phyloP scores from a whole-genome alignment of 2,113 vertebrate genomes.

The Bos indicus region DNA sequence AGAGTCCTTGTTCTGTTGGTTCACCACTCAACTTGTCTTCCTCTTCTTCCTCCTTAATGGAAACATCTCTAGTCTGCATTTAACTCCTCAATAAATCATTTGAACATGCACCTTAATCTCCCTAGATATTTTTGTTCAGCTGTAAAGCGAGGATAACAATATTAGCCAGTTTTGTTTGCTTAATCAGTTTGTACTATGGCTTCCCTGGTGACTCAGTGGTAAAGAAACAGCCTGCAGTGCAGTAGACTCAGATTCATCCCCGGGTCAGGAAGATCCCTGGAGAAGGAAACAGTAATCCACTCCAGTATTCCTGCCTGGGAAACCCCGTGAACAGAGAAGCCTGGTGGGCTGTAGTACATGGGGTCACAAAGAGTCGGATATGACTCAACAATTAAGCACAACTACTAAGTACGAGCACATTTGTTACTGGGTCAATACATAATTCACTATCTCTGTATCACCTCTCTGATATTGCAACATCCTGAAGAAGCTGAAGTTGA shows the following conservation, averaged over 20 bases:
- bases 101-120: neutral
- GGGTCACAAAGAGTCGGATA: neutral
- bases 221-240: neutral
- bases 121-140: neutral
- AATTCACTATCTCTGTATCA: neutral
- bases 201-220: neutral
- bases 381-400: neutral
- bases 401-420: neutral
- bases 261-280: neutral
- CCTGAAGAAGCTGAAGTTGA: too few species aligned
- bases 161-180: neutral
- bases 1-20: neutral
- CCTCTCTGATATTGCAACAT: neutral
- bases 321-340: neutral
- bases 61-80: neutral
- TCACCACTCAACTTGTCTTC: neutral
- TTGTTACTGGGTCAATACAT: neutral
- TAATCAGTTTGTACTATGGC: neutral
- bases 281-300: neutral
- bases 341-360: neutral
- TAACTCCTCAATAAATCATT: neutral
- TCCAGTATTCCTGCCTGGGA: neutral
- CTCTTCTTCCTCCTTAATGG: neutral
- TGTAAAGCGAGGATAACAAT: neutral
- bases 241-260: neutral